Base-by-base conservation (phyloP, 2,888 invertebrate genomes). In the Amorpha juglandis region DNA sequence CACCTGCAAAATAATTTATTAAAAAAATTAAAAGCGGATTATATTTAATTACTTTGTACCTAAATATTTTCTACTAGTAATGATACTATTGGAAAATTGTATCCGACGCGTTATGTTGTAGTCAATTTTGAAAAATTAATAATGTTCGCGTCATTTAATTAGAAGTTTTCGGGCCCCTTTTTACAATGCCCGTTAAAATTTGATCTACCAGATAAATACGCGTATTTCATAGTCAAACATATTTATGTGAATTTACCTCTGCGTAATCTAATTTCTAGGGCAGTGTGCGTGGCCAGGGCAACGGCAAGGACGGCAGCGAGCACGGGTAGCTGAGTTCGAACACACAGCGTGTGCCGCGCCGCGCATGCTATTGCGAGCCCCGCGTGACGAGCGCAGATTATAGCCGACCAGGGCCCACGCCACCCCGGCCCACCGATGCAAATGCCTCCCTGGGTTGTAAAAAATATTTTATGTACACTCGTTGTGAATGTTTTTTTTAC, bases 331-430 rank as follows among this genome's bases (percentile, higher is more conserved):
- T 94, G 91, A 73, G 94, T 72, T 77, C 94, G 78, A 78, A 91
- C 88, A 77, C 96, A 96, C 55, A 96, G 89, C 63, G 94, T 82
- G 64, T 95, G 94, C 50, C 96, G 95, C 53, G 95, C 94, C 0
- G 92, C 92, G 77, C 96, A 96, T 9, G 95, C 95, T 0, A 95
- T 80, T 9, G 95, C 94, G 68, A 96, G 83, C 1, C 96, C 96
- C 0, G 84, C 82, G 82, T 92, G 91, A 0, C 92, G 87, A 62
- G 90, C 86, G 45, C 83, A 80, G 67, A 91, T 78, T 63, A 85
- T 95, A 77, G 84, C 93, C 84, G 80, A 94, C 95, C 87, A 96
- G 78, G 88, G 94, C 71, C 81, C 94, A 78, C 77, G 95, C 95
- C 86, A 96, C 84, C 95, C 89, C 72, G 94, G 79, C 72, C 94